A percentile compares a stretch with the other conserved stretches of the same genome.
Evolutionary conservation across 92 coral and sea anemone species (phyloP).

Genomic region (Siderastrea radians): DNA sequence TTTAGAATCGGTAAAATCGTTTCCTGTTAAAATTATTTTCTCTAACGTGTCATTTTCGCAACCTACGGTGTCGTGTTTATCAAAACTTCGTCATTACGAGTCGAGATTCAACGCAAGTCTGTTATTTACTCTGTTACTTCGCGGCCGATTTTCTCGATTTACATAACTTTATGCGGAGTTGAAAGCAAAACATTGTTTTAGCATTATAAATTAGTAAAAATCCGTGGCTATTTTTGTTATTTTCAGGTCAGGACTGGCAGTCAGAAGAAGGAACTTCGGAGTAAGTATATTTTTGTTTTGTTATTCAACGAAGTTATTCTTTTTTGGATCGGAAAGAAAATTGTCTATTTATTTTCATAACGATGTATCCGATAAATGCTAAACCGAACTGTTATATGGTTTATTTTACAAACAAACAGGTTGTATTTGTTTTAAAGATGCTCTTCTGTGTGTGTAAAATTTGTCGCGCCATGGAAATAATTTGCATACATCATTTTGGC

Average conservation of each 20-base stretch:
- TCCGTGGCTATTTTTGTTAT: neutral
- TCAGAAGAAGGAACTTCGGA: neutral
- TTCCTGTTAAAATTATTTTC: neutral
- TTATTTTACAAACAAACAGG: neutral
- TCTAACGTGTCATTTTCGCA: neutral
- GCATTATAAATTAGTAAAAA: slow-evolving; percentile 12
- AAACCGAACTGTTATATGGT: neutral
- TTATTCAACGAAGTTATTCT: neutral
- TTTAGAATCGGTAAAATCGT: neutral
- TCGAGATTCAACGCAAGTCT: neutral
- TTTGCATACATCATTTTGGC: neutral
- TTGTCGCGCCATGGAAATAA: neutral
- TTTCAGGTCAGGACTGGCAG: slow-evolving; percentile 19
- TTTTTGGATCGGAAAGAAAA: no score
- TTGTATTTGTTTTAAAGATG: neutral
- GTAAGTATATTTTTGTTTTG: slow-evolving; percentile 7
- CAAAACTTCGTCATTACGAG: neutral
- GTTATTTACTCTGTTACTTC: neutral
- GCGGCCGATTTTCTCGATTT: slow-evolving; percentile 15
- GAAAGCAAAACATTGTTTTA: slow-evolving; percentile 13
- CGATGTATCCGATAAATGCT: neutral
- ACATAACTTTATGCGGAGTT: slow-evolving; percentile 32
- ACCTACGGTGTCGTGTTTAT: neutral
- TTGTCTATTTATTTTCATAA: neutral
- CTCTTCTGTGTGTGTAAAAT: neutral